These are phyloP conservation scores for Oriolus oriolus DNA, from an alignment of 2,113 vertebrate species.

Conservation along the genomic window DNA sequence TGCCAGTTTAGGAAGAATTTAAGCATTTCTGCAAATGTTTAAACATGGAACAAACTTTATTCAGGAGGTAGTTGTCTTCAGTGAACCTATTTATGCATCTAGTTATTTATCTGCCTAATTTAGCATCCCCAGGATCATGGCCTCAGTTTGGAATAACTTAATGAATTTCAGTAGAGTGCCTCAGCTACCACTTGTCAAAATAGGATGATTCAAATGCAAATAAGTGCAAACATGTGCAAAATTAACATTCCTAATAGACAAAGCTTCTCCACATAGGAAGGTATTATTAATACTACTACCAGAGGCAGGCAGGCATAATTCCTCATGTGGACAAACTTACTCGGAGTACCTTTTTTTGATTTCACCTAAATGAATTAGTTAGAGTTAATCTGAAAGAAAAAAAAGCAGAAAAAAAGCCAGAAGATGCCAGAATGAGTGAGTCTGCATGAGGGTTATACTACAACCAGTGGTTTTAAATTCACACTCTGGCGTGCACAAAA, in stretches of 20 bases:
- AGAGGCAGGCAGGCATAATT: neutral
- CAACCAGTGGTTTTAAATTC: slow-evolving; percentile 36
- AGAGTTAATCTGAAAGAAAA: neutral
- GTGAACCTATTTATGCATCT: neutral
- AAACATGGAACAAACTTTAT: neutral
- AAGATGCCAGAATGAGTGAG: neutral
- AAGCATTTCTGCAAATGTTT: neutral
- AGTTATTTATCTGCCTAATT: neutral
- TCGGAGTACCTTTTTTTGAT: neutral
- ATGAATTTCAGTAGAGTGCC: neutral
- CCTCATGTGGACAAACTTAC: neutral
- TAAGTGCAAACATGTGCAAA: neutral
- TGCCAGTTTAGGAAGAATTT: neutral
- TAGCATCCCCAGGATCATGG: neutral
- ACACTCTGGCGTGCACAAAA: slow-evolving; percentile 37
- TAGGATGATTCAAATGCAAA: neutral
- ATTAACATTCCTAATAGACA: neutral
- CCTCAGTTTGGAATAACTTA: neutral
- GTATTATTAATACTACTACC: neutral
- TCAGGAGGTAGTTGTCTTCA: neutral
- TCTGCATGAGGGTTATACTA: neutral
- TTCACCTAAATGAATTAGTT: neutral
- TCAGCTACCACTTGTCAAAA: neutral
- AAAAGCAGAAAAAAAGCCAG: neutral
- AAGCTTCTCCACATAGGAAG: neutral